These are phyloP conservation scores for Micropoecilia bifurca DNA, from an alignment of 2,797 vertebrate species.

Conservation along the genomic window DNA sequence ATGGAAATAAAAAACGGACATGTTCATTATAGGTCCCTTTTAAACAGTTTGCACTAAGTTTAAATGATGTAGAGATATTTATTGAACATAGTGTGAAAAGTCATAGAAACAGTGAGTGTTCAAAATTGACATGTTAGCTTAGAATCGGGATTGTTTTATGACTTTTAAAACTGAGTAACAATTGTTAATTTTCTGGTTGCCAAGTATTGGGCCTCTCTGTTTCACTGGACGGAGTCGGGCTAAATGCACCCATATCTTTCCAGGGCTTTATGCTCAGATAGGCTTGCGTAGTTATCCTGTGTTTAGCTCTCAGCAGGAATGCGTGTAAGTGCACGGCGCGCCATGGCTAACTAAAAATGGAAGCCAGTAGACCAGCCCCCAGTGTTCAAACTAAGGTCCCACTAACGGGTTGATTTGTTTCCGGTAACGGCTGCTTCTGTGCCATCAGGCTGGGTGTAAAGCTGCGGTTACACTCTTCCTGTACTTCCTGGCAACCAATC, in stretches of 20 bases:
- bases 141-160: background rate
- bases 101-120: background rate
- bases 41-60: background rate
- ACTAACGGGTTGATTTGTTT: constrained; percentile 1
- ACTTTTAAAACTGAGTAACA: background rate
- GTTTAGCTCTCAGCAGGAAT: background rate
- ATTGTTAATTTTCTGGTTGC: background rate
- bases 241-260: background rate
- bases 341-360: background rate
- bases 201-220: background rate
- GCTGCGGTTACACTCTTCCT: constrained; percentile 90
- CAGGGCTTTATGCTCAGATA: constrained; percentile 5
- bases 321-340: background rate
- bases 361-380: background rate
- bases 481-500: constrained; percentile 94
- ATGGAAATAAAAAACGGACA: too few species aligned
- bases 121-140: background rate
- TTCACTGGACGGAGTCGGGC: background rate
- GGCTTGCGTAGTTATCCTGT: background rate
- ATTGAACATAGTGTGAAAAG: background rate
- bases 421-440: background rate
- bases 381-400: background rate
- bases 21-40: too few species aligned
- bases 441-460: constrained; percentile 89
- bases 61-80: background rate